Evolutionary conservation across 2,888 invertebrate species (phyloP), one percentile per base, ranked within the genome.

Genomic region (Lathronympha strigana): DNA sequence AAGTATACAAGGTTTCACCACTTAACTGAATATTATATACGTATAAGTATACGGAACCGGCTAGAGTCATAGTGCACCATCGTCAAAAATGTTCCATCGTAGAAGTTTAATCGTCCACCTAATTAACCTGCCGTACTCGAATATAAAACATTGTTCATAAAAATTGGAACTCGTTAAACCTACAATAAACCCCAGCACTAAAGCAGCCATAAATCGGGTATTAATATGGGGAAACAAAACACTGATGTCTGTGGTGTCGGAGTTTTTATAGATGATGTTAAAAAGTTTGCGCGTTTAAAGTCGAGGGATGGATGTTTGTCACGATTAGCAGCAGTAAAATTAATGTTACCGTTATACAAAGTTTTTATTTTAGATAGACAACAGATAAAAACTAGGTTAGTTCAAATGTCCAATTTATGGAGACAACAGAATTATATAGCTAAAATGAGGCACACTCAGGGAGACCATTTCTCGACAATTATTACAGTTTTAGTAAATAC

Each of bases 141-240:
- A 73, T 81, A 82, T 82, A 83, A 82, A 84, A 83, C 77, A 76
- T 76, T 75, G 74, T 79, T 79, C 81, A 77, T 83, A 79, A 83
- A 66, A 82, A 80, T 73, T 74, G 63, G 73, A 76, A 79, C 79
- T 86, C 87, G 83, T 90, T 88, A 90, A 88, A 80, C 71, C 76
- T 78, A 79, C 77, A 81, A 86, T 85, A 87, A 81, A 83, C 69
- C 70, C 55, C 73, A 72, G 72, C 71, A 62, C 72, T 77, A 72
- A 80, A 81, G 71, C 73, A 71, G 69, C 77, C 76, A 84, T 89
- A 87, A 88, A 88, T 86, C 76, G 73, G 71, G 76, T 80, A 82
- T 84, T 83, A 83, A 83, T 82, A 79, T 72, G 72, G 69, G 68
- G 68, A 71, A 73, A 71, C 63, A 68, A 71, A 71, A 71, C 68